Evolutionary conservation across 1,140 invertebrate genomes (phyloP).

Genomic region (Branchinecta lynchi): DNA sequence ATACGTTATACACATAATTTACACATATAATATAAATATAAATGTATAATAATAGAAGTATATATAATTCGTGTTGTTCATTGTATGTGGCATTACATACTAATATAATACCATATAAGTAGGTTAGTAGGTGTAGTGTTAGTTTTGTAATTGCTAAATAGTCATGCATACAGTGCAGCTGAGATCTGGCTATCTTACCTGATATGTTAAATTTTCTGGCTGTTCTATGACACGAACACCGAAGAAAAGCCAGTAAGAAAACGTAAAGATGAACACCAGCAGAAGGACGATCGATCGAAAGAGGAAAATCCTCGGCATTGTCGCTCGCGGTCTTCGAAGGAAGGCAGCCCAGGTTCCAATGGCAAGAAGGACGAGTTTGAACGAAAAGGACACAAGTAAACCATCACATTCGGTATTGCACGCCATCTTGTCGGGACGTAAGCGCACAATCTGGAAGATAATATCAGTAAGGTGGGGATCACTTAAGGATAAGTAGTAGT

Average conservation of each 20-base stretch:
- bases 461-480: not conserved
- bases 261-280: constrained; percentile 77
- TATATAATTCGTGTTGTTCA: too few relatives aligned
- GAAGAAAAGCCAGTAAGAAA: constrained; percentile 96
- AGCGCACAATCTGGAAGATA: constrained; percentile 21
- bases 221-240: constrained; percentile 58
- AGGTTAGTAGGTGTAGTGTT: too few relatives aligned
- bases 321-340: constrained; percentile 53
- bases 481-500: too few relatives aligned
- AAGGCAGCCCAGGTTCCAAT: constrained; percentile 84
- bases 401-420: constrained; percentile 80
- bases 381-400: constrained; percentile 71
- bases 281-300: constrained; percentile 73
- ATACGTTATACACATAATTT: too few relatives aligned
- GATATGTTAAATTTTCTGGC: constrained; percentile 26
- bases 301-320: constrained; percentile 83
- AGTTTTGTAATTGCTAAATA: too few relatives aligned
- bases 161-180: too few relatives aligned
- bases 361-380: constrained; percentile 77
- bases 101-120: too few relatives aligned
- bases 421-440: constrained; percentile 26
- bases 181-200: constrained; percentile 18
- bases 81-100: too few relatives aligned
- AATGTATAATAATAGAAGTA: too few relatives aligned
- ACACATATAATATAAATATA: too few relatives aligned